Percentiles rank a stretch among this genome's conserved stretches.
Conservation (phyloP, 2,888 invertebrate genomes). For the Tenthredo amoena region DNA sequence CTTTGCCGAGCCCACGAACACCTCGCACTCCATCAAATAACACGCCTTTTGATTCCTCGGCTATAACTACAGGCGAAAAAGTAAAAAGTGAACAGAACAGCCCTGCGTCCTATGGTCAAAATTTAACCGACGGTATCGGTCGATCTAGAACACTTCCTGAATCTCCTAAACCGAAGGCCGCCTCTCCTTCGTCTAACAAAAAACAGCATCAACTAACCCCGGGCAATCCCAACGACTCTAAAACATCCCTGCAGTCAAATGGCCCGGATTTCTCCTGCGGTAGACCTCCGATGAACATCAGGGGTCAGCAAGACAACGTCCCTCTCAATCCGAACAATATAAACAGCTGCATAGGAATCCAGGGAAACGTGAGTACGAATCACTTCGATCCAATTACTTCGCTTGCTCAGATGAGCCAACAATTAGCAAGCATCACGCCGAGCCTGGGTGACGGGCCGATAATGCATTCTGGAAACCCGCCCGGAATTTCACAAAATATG, state of each 20-base stretch:
- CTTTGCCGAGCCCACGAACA: constrained; percentile 75
- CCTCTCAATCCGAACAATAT: constrained; percentile 85
- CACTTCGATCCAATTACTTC: constrained; percentile 97
- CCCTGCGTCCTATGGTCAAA: constrained; percentile 73
- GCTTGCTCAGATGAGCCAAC: constrained; percentile 96
- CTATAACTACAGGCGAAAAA: constrained; percentile 58
- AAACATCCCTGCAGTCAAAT: constrained; percentile 8
- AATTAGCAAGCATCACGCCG: constrained; percentile 88
- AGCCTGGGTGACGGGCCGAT: constrained; percentile 81
- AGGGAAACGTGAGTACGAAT: constrained; percentile 77
- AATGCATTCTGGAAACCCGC: constrained; percentile 75
- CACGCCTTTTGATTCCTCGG: constrained; percentile 71
- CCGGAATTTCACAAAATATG: constrained; percentile 81
- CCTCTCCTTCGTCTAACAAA: constrained; percentile 73
- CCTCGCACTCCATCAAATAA: constrained; percentile 74
- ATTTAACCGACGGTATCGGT: constrained; percentile 74
- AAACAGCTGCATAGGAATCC: constrained; percentile 74
- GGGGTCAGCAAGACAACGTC: constrained; percentile 80
- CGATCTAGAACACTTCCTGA: constrained; percentile 75
- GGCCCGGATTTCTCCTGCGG: constrained; percentile 57
- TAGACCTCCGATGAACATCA: constrained; percentile 71
- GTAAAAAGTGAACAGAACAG: constrained; percentile 75
- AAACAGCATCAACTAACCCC: constrained; percentile 64
- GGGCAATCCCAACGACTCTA: constrained; percentile 62
- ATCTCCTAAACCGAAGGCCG: constrained; percentile 75